Base-by-base conservation (phyloP, 2,113 vertebrate genomes). In the Oncorhynchus kisutch region DNA sequence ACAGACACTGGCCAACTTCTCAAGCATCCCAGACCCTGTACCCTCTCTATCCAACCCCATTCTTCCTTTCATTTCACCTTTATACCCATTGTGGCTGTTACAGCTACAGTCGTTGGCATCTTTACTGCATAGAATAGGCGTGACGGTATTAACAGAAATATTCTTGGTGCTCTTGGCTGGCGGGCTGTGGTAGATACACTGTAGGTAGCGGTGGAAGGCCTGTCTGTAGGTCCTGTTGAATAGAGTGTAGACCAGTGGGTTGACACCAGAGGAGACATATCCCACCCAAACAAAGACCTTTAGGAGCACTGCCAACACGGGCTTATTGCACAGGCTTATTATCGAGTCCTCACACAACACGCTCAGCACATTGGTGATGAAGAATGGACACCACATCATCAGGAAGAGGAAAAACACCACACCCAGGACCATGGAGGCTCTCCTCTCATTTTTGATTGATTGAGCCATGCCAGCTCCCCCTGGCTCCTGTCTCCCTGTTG, bases 351-450 rank as follows among this genome's bases (percentile, higher is more conserved):
- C 97, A 99, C 69, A 94, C 93, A 54, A 54, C 76, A 96, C 97
- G 0, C 92, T 93, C 92, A 98, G 93, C 72, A 99, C 96, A 67
- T 99, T 99, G 31, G 97, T 99, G 90, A 99, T 92, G 89, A 99
- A 99, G 78, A 99, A 99, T 0, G 97, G 97, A 84, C 97, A 98
- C 97, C 97, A 99, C 97, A 99, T 99, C 75, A 97, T 92, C 75
- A 99, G 96, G 18, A 99, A 99, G 67, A 99, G 94, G 45, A 98
- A 96, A 85, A 99, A 99, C 70, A 99, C 97, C 54, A 99, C 95
- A 16, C 97, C 97, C 57, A 99, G 94, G 39, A 99, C 97, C 87
- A 98, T 99, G 75, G 97, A 98, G 0, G 97, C 97, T 82, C 97
- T 98, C 86, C 97, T 97, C 81, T 99, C 97, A 0, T 99, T 99